These are phyloP conservation scores for Callyntrura sp. DNA, from an alignment of 2,888 invertebrate genomes.

Conservation along the genomic window DNA sequence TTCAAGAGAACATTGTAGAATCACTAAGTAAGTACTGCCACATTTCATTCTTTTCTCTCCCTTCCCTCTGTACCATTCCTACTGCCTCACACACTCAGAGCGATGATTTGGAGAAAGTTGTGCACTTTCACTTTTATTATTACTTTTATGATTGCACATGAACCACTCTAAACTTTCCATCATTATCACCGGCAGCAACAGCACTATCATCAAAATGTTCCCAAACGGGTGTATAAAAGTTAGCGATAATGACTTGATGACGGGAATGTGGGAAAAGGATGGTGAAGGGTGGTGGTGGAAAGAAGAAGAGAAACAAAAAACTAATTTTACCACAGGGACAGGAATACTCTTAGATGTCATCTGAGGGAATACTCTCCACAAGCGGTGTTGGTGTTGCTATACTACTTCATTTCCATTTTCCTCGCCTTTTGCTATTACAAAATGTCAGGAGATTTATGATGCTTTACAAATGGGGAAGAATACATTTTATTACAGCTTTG, in stretches of 20 bases:
- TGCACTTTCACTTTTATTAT: background rate
- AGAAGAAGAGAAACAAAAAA: background rate
- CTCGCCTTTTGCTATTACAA: too few species aligned
- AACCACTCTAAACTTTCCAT: background rate
- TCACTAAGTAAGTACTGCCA: background rate
- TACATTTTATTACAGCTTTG: background rate
- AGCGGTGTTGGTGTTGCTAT: background rate
- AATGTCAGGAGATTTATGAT: background rate
- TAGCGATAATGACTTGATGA: slow-evolving; percentile 4
- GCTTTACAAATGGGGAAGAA: background rate
- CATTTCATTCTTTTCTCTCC: background rate
- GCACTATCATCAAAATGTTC: background rate
- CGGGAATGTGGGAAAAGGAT: background rate
- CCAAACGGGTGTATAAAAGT: background rate
- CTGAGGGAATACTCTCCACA: background rate
- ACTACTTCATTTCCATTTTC: background rate
- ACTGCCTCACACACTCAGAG: background rate
- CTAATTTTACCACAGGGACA: background rate
- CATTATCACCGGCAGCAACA: background rate
- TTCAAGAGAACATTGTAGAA: background rate
- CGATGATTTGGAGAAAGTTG: background rate
- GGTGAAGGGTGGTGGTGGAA: background rate
- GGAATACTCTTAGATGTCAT: background rate
- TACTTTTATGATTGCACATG: background rate
- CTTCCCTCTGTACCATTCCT: background rate